A percentile compares a stretch with the other conserved stretches of the same genome.
Evolutionary conservation across 2,113 vertebrate genomes (phyloP).

Genomic region (Pristiophorus japonicus): DNA sequence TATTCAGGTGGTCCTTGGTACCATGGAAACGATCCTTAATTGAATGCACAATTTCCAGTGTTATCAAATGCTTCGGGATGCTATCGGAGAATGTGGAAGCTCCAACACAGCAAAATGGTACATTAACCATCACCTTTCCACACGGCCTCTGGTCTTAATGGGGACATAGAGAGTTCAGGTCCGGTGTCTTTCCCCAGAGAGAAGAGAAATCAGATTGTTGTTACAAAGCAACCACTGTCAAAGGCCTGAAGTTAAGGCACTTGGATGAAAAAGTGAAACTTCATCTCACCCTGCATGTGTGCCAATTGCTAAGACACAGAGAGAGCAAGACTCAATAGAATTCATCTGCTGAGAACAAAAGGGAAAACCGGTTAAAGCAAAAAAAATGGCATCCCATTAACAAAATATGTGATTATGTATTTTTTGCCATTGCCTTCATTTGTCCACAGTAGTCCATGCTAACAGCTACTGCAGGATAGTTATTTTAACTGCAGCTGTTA

Average conservation of each 20-base stretch:
- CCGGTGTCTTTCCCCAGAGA: not conserved
- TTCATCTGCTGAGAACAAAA: no score
- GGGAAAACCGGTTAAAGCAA: no score
- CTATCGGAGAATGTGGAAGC: not conserved
- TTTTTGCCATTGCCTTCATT: not conserved
- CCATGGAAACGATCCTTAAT: not conserved
- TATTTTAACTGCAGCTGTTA: not conserved
- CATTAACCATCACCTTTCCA: not conserved
- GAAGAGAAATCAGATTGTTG: not conserved
- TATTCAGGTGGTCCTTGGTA: not conserved
- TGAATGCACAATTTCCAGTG: not conserved
- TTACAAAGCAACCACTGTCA: not conserved
- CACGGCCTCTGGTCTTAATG: not conserved
- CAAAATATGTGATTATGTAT: not conserved
- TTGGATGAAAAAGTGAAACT: not conserved
- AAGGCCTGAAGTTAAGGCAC: not conserved
- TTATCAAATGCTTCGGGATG: no score
- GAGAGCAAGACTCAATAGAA: no score
- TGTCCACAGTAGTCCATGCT: not conserved
- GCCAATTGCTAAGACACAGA: no score
- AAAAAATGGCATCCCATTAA: not conserved
- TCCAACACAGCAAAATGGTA: not conserved
- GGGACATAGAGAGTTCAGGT: not conserved
- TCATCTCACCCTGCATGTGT: no score
- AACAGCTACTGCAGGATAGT: not conserved